Percentiles rank a stretch among this genome's conserved stretches.
Evolutionary conservation across 2,888 invertebrate genomes (phyloP).

Genomic region (Pardosa pseudoannulata): DNA sequence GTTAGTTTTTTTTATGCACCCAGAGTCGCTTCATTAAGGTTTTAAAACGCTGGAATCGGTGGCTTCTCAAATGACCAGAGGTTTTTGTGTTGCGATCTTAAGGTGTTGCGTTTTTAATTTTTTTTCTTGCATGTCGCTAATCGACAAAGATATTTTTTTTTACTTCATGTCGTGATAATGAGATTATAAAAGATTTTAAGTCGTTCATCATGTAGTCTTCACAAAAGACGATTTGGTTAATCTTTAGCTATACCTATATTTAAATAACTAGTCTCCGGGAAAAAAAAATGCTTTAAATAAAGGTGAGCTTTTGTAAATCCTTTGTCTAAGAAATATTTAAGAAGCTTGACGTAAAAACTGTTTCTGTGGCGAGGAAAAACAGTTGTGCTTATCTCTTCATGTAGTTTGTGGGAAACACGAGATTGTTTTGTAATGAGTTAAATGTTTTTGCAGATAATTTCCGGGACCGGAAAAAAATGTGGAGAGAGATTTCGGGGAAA

Average conservation of each 20-base stretch:
- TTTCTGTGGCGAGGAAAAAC: neutral
- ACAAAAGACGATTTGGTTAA: conserved; percentile 62
- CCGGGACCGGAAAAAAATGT: conserved; percentile 7
- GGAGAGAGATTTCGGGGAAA: neutral
- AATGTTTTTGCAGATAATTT: conserved; percentile 27
- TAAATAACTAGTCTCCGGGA: conserved; percentile 54
- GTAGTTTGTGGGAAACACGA: conserved; percentile 33
- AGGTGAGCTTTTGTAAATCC: conserved; percentile 32
- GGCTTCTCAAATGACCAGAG: conserved; percentile 67
- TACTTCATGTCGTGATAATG: conserved; percentile 48
- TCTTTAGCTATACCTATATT: conserved; percentile 59
- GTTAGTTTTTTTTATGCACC: conserved; percentile 65
- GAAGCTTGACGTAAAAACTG: conserved; percentile 20
- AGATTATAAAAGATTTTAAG: conserved; percentile 69
- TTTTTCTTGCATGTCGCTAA: conserved; percentile 36
- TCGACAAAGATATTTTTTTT: conserved; percentile 48
- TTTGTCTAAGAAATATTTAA: conserved; percentile 33
- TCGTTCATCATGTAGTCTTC: conserved; percentile 53
- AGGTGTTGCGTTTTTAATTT: conserved; percentile 37
- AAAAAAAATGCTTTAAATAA: neutral
- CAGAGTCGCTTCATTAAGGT: conserved; percentile 63
- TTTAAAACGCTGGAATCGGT: conserved; percentile 68
- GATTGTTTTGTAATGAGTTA: conserved; percentile 35
- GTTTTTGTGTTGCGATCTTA: conserved; percentile 66
- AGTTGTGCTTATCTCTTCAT: neutral